These are phyloP conservation scores for Drosophila insularis DNA, from an alignment of 1,140 invertebrate genomes.

Conservation along the genomic window DNA sequence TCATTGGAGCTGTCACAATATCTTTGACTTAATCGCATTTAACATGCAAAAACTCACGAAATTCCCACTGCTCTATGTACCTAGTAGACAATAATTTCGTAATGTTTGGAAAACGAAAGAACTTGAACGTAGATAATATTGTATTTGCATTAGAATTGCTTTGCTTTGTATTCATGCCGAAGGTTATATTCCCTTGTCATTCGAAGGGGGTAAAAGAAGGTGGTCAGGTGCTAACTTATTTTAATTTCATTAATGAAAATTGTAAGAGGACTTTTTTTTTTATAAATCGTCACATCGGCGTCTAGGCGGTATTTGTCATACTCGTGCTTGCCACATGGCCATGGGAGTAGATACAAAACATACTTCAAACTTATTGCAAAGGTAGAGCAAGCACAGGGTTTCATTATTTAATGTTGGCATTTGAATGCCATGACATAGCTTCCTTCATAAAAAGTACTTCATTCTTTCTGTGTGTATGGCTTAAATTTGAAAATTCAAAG, in stretches of 20 bases:
- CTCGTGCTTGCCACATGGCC: constrained; percentile 21
- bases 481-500: background rate
- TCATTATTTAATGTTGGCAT: too few relatives aligned
- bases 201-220: background rate
- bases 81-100: constrained; percentile 52
- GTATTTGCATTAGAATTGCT: background rate
- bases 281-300: constrained; percentile 45
- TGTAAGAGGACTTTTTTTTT: background rate
- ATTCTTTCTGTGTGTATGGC: too few relatives aligned
- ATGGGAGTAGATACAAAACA: too few relatives aligned
- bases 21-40: constrained; percentile 44
- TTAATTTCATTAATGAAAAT: constrained; percentile 65
- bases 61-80: constrained; percentile 29
- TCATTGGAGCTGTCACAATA: constrained; percentile 67
- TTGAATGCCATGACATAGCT: too few relatives aligned
- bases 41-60: constrained; percentile 18
- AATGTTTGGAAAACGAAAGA: constrained; percentile 42
- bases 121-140: constrained; percentile 32
- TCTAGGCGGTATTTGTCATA: constrained; percentile 16
- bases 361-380: too few relatives aligned
- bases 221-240: constrained; percentile 21
- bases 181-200: constrained; percentile 23
- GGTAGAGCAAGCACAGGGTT: too few relatives aligned
- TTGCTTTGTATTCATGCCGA: constrained; percentile 17
- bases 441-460: too few relatives aligned